Evolutionary conservation across 2,888 invertebrate genomes (phyloP), one percentile per base, ranked within the genome.

Genomic region (Beris morrisii): DNA sequence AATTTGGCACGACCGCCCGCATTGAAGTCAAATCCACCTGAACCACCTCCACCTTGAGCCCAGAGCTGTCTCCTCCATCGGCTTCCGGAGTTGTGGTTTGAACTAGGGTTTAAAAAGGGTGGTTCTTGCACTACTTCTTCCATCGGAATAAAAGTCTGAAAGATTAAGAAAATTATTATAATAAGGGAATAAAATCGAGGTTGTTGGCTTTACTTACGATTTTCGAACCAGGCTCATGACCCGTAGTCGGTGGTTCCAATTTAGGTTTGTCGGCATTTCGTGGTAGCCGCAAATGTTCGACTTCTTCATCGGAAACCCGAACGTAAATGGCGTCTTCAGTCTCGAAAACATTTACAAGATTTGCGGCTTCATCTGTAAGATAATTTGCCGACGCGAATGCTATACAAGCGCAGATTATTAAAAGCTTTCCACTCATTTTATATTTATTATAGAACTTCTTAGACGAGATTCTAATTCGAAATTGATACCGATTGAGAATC

Each of bases 11-110:
- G 53, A 12, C 22, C 64, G 22, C 53, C 30, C n/a, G 64, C 64
- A 44, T 53, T 13, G 15, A 64, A 53, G 13, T 64, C 64, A 30
- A 45, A 64, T 43, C 64, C 64, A 38, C 52, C 28, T 7, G 64
- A 44, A n/a, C 64, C 53, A 5, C 64, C 64, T 13, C 64, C 53
- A 13, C 64, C 64, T 45, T 64, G 64, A 12, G 44, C 45, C 9
- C 12, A n/a, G 5, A 64, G 5, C 13, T 64, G 64, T 30, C 64
- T 22, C 30, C 53, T 53, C n/a, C 48, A 13, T 13, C 48, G 7
- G 12, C n/a, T 12, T 6, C 48, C 38, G 38, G 38, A 38, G 7
- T 38, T 38, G 5, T 38, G 38, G 38, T 9, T 38, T 9, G 5
- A 9, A 9, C 38, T 38, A 38, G 38, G 38, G 38, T 38, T 38